Evolutionary conservation across 2,797 vertebrate genomes (phyloP), one percentile per base, ranked within the genome.

Genomic region (Sylvia borin): DNA sequence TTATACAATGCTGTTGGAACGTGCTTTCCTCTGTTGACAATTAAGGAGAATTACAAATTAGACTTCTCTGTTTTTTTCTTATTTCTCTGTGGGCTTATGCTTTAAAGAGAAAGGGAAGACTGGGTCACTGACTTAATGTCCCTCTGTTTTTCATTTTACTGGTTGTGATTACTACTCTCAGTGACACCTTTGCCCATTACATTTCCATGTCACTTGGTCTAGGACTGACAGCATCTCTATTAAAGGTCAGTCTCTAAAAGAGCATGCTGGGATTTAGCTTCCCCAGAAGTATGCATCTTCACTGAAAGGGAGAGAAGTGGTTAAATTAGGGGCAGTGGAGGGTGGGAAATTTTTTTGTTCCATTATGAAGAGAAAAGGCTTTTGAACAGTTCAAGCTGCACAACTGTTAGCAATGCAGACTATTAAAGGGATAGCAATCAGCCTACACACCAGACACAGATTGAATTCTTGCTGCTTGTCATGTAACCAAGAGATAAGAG

Each of bases 391-490:
- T 90, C 26, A 65, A 81, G 62, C 51, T 88, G 66, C 34, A 26
- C 27, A 40, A 36, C 42, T 78, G 70, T 43, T 72, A 87, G 70
- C 47, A 81, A 34, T 72, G 43, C 54, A 82, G 73, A 7, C 64
- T 89, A 10, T 68, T 86, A 68, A 88, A 86, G 68, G 90, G 53
- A 31, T 64, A 88, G 84, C 32, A 75, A 93, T 78, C 77, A 62
- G 58, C 85, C 76, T 64, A 42, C 12, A 4, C 42, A 45, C 54
- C 47, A 91, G 57, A 79, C 38, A 26, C 8, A 47, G 70, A 79
- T 16, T 76, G 77, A 87, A 76, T 91, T 94, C 64, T 92, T 86
- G 60, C 66, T 84, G 55, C 89, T 85, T 95, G 80, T 93, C 91
- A 45, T 88, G 60, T 78, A 93, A 81, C 54, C 51, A 45, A 45